Evolutionary conservation across 2,888 invertebrate genomes (phyloP), one percentile per base, ranked within the genome.

Genomic region (Troilus luridus): DNA sequence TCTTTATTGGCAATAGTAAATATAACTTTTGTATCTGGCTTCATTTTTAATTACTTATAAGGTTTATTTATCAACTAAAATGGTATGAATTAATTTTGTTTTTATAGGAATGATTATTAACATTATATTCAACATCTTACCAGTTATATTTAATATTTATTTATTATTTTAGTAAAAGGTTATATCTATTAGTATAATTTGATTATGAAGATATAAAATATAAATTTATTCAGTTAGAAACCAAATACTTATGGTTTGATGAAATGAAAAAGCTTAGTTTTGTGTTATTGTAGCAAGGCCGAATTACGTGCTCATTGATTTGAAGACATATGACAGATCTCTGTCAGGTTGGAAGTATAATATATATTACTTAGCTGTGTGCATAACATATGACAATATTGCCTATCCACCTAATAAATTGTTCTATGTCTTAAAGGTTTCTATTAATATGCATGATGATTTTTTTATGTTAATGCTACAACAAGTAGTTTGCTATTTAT

Each of bases 231-330:
- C 41, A 77, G 41, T 77, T 77, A 41, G 27, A 41, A 77, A 41
- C 72, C 72, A 77, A 77, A 77, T 77, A 17, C 19, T 27, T 41
- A 27, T 59, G 12, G 27, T 88, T 88, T 41, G 56, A 62, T 72
- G 10, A 17, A 41, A 54, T 62, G 62, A 54, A 72, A 90, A 56
- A 77, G 56, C 56, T 72, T 56, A 90, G 59, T 90, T 90, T 67
- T 88, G 59, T 90, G 88, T 90, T 90, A 90, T 91, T 91, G 54
- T 91, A 92, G 92, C 90, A 85, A 92, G 88, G 91, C 92, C 91
- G 91, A 92, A 92, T 62, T 91, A 91, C 88, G 88, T 91, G 62
- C 91, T 92, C 85, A 92, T 92, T 81, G 92, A 92, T 92, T 92
- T 92, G 91, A 91, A 92, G 92, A 91, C 91, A 54, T 88, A 92